A percentile compares a stretch with the other conserved stretches of the same genome.
These are phyloP conservation scores for Corythaeola cristata DNA, from an alignment of 2,113 vertebrate species.

Conservation along the genomic window DNA sequence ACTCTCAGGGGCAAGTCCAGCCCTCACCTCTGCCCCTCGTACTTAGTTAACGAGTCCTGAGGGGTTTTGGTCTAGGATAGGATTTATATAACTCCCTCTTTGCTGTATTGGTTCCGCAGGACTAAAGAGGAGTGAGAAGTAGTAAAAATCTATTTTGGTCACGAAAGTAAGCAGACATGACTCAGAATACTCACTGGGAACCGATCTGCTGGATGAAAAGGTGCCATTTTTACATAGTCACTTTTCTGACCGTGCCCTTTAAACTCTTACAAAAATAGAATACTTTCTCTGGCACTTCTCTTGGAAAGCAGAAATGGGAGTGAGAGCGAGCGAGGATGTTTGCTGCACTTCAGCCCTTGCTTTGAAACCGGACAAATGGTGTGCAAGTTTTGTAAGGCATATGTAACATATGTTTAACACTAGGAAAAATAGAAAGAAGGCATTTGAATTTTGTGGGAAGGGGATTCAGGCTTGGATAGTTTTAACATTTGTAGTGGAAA, in stretches of 20 bases:
- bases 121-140: conserved; percentile 54
- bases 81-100: conserved; percentile 5
- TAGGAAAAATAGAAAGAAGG: conserved; percentile 1
- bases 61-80: neutral
- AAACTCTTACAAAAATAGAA: conserved; percentile 67
- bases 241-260: conserved; percentile 69
- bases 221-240: conserved; percentile 72
- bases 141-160: conserved; percentile 71
- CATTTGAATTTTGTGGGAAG: conserved; percentile 13
- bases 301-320: conserved; percentile 51
- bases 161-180: conserved; percentile 72
- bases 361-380: neutral
- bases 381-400: neutral
- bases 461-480: conserved; percentile 11
- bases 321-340: neutral
- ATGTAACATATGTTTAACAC: conserved; percentile 36
- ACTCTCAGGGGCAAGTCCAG: neutral
- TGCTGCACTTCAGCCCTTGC: neutral
- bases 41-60: neutral
- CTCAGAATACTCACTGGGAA: conserved; percentile 70
- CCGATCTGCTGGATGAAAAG: conserved; percentile 68
- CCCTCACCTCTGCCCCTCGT: neutral
- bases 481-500: conserved; percentile 11
- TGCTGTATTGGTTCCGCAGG: neutral
- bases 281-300: conserved; percentile 55